phyloP scores from a whole-genome alignment of 2,888 invertebrate species.

The Charanyca ferruginea region DNA sequence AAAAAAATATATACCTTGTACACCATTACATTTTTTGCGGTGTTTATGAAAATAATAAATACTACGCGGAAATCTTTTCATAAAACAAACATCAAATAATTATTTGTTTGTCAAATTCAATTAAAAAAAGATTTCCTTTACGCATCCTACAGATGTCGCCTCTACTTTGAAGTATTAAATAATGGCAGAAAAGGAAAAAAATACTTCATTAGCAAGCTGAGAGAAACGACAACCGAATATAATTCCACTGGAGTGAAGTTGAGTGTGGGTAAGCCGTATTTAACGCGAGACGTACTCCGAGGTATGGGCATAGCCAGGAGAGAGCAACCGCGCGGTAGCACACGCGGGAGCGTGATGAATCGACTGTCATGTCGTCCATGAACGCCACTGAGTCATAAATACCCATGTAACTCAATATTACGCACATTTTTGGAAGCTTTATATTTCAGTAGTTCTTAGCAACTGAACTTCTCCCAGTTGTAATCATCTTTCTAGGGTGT shows the following conservation, averaged over 20 bases:
- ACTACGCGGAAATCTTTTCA: neutral
- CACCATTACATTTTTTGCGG: too few species aligned
- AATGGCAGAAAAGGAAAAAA: constrained; percentile 48
- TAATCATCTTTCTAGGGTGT: too few species aligned
- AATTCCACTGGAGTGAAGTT: constrained; percentile 56
- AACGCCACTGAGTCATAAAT: neutral
- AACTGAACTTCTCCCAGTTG: too few species aligned
- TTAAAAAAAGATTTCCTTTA: constrained; percentile 17
- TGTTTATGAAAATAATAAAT: neutral
- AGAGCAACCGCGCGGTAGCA: neutral
- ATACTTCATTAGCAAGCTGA: constrained; percentile 57
- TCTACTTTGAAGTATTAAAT: constrained; percentile 57
- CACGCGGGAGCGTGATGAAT: neutral
- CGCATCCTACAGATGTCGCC: constrained; percentile 46
- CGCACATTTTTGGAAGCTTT: neutral
- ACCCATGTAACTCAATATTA: neutral
- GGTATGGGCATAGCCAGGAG: neutral
- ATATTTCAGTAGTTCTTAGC: neutral
- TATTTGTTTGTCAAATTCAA: constrained; percentile 9
- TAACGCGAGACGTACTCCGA: constrained; percentile 55
- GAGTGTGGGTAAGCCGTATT: constrained; percentile 66
- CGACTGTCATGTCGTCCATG: neutral
- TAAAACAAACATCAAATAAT: constrained; percentile 17
- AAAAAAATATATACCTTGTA: too few species aligned
- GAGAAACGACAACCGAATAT: constrained; percentile 59